Percentiles rank a stretch among this genome's conserved stretches.
These are phyloP conservation scores for Nerophis ophidion DNA, from an alignment of 2,113 vertebrate species.

Conservation along the genomic window DNA sequence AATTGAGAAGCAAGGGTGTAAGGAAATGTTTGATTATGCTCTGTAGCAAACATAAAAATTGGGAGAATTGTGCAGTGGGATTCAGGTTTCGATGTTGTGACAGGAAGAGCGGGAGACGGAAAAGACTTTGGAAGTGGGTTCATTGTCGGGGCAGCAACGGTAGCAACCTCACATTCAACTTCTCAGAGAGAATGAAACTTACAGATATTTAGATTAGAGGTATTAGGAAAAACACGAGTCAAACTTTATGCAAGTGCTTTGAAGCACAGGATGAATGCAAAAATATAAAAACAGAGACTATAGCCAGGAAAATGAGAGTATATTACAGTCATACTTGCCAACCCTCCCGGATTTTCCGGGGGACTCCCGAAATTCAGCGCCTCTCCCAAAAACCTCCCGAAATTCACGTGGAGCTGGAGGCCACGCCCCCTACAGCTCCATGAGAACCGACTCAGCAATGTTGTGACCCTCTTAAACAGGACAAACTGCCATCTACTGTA, in stretches of 20 bases:
- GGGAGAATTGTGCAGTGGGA: background rate
- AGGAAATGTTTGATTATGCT: background rate
- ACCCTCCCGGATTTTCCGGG: no score
- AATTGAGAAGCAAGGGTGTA: background rate
- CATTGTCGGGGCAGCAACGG: background rate
- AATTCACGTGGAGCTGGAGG: no score
- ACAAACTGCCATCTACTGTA: no score
- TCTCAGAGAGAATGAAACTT: background rate
- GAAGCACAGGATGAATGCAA: background rate
- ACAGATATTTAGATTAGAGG: background rate
- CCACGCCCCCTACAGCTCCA: no score
- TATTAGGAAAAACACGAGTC: background rate
- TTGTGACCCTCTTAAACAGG: no score
- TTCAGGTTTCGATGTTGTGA: background rate
- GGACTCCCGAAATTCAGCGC: no score
- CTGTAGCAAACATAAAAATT: background rate
- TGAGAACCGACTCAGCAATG: no score
- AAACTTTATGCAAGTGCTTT: background rate
- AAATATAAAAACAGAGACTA: no score
- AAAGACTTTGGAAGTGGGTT: slow-evolving; percentile 4
- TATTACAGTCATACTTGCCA: no score
- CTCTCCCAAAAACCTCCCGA: no score
- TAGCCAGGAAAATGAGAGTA: no score
- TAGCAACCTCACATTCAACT: background rate
- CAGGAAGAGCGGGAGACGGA: background rate